These are phyloP conservation scores for Dendrocincla tyrannina DNA, from an alignment of 2,797 vertebrate genomes.

Conservation along the genomic window DNA sequence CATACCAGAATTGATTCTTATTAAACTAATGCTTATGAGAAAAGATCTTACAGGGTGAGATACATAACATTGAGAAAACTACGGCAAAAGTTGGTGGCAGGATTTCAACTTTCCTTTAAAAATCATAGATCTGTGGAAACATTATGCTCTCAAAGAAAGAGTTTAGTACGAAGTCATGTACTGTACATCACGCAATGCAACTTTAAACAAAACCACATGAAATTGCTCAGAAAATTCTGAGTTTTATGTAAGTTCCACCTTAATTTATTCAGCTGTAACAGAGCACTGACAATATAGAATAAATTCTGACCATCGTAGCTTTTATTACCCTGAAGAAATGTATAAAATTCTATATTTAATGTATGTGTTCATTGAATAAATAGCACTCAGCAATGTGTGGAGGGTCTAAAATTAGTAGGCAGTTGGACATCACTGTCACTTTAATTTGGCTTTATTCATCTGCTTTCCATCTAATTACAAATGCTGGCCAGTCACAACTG, in stretches of 20 bases:
- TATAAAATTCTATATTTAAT: neutral
- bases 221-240: neutral
- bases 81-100: neutral
- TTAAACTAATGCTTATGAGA: neutral
- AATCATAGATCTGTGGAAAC: neutral
- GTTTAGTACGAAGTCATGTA: neutral
- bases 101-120: neutral
- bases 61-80: neutral
- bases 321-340: neutral
- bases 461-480: conserved; percentile 3
- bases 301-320: neutral
- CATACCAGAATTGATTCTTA: neutral
- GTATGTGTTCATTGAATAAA: neutral
- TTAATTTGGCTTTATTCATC: conserved; percentile 9
- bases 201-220: neutral
- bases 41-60: neutral
- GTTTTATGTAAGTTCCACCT: neutral
- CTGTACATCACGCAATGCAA: neutral
- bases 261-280: neutral
- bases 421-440: neutral
- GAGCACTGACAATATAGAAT: neutral
- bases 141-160: neutral
- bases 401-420: neutral
- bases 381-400: neutral
- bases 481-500: neutral